Evolutionary conservation across 1,140 invertebrate genomes (phyloP), one percentile per base, ranked within the genome.

Genomic region (Eriosoma lanigerum): DNA sequence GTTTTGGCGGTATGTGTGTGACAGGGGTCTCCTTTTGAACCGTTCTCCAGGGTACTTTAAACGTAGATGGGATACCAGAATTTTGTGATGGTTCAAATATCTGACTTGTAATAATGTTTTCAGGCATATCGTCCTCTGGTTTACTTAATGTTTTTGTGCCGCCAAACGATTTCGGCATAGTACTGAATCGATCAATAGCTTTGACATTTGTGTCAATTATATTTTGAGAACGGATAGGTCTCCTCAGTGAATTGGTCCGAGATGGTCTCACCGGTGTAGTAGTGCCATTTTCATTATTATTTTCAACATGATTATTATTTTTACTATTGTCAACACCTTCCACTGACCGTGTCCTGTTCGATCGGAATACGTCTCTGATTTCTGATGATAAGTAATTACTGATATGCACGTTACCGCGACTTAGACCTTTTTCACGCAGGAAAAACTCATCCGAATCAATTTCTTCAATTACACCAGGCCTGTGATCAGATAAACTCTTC

Each of bases 401-500:
- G 44, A 93, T 87, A 85, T 92, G 90, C 83, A 93, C 92, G 85
- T 94, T 92, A 84, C 93, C 93, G 82, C 93, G 90, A 81, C 92
- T 93, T 82, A 94, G 91, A 52, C 92, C 93, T 83, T 91, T 90
- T 84, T 91, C 90, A 76, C 93, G 87, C 62, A 94, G 86, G 85
- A 94, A 94, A 86, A 94, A 94, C 86, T 94, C 93, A 84, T 95
- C 93, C 4, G 93, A 93, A 84, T 94, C 90, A 80, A 94, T 93
- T 86, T 94, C 92, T 85, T 94, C 93, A 81, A 94, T 89, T 0
- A 93, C 91, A 0, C 90, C 91, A 10, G 86, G 86, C 21, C 78
- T 44, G 75, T 78, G 75, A 0, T 78, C 75, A 8, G 32, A 78
- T 73, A 83, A 19, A 68, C 70, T 73, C 82, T 84, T 62, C 24